Evolutionary conservation across 1,140 invertebrate species (phyloP), one percentile per base, ranked within the genome.

Genomic region (Babylonia areolata): DNA sequence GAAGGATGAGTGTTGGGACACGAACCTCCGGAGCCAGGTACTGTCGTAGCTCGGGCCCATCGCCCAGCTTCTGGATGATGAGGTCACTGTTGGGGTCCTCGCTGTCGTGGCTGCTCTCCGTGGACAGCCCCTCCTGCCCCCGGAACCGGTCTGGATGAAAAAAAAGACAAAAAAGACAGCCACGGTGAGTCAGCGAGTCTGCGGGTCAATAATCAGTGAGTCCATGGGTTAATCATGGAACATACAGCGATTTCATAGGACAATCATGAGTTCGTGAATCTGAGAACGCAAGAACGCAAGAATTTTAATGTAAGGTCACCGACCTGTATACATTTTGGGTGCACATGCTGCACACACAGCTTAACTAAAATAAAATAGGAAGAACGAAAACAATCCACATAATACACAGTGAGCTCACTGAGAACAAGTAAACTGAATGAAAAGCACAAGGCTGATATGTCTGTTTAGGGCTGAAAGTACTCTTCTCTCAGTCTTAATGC

Each of bases 101-200:
- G 58, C 92, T 92, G 51, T 89, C 92, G 81, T 88, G 88, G 81
- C 92, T 93, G 88, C 91, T 92, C 33, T 91, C 92, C 64, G 88
- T 88, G 1, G 91, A 92, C 23, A 90, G 85, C 33, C 87, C 85
- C 9, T 90, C 90, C 71, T 89, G 87, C 28, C 85, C 88, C 6
- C 89, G 71, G 85, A 87, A 89, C 73, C 89, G 81, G 69, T 91
- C 91, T 92, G 88, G 75, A 91, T 87, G 20, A 86, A 35, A 37
- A 11, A 23, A 31, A 28, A 31, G 75, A 17, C 46, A 51, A 17
- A 51, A 9, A 51, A 17, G 46, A 51, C 46, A 17, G 46, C 9
- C 46, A 51, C 11, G n/a, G 37, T 77, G 35, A 33, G 75, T 40
- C 0, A 23, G 37, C 40, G 73, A 9, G 73, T 40, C 3, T 40